Conservation (phyloP, 2,797 vertebrate species). For the Ctenochaetus hawaiiensis region DNA sequence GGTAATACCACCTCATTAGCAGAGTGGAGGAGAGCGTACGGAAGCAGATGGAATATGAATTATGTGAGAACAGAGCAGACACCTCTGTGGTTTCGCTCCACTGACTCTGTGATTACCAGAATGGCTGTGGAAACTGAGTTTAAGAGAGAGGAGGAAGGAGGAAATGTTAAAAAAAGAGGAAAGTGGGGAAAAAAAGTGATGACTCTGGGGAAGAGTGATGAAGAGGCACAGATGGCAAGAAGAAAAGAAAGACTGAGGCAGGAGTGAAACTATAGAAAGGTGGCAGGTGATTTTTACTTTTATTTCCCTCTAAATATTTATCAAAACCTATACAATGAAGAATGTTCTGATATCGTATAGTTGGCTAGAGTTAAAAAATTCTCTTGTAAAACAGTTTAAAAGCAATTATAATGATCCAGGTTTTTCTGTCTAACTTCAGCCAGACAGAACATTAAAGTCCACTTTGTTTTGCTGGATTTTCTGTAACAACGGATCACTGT, state of each 20-base stretch:
- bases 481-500: constrained; percentile 12
- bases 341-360: background rate
- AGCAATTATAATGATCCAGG: background rate
- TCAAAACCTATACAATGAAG: constrained; percentile 2
- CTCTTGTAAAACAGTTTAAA: constrained; percentile 5
- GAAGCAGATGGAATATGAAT: constrained; percentile 51
- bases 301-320: background rate
- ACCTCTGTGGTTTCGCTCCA: constrained; percentile 65
- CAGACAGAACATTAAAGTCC: background rate
- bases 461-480: constrained; percentile 16
- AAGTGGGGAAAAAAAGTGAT: constrained; percentile 16
- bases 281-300: background rate
- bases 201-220: constrained; percentile 9
- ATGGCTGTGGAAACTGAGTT: constrained; percentile 49
- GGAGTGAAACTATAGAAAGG: background rate
- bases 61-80: constrained; percentile 66
- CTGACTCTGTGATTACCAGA: constrained; percentile 68
- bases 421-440: background rate
- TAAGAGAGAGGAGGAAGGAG: constrained; percentile 4
- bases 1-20: constrained; percentile 56
- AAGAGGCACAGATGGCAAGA: constrained; percentile 26
- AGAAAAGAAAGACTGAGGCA: background rate
- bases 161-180: constrained; percentile 1
- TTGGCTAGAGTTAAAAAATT: constrained; percentile 4
- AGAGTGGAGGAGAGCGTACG: constrained; percentile 23